Conservation (phyloP, 2,888 invertebrate genomes). For the Gymnocheta viridis region DNA sequence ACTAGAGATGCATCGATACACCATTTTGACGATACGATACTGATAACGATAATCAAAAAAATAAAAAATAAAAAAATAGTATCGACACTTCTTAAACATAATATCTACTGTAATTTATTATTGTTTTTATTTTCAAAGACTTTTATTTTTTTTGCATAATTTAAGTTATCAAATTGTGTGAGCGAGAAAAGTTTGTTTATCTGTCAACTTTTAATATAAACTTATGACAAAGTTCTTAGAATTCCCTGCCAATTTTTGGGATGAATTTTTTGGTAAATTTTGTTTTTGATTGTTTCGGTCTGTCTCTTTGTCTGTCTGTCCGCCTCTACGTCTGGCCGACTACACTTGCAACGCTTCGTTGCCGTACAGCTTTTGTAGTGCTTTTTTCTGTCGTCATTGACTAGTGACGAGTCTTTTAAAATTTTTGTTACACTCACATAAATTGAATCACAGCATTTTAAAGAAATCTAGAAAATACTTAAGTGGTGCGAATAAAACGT, state of each 20-base stretch:
- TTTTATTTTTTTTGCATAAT: constrained; percentile 48
- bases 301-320: constrained; percentile 47
- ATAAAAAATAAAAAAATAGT: too few relatives aligned
- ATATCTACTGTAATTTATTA: constrained; percentile 8
- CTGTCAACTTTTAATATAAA: constrained; percentile 69
- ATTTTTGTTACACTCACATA: constrained; percentile 32
- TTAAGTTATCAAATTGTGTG: constrained; percentile 19
- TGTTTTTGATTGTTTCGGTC: constrained; percentile 40
- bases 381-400: neutral
- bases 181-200: constrained; percentile 50
- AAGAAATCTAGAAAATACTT: neutral
- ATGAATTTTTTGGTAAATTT: neutral
- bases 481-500: neutral
- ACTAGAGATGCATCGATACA: too few relatives aligned
- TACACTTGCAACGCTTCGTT: constrained; percentile 57
- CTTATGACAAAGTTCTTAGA: constrained; percentile 71
- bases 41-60: too few relatives aligned
- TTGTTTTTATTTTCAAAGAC: neutral
- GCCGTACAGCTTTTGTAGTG: neutral
- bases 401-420: constrained; percentile 26
- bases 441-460: constrained; percentile 34
- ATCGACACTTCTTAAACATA: too few relatives aligned
- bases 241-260: constrained; percentile 40
- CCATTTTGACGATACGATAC: too few relatives aligned
- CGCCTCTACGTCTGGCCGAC: constrained; percentile 40